Evolutionary conservation across 2,888 invertebrate species (phyloP).

Genomic region (Salpingus planirostris): DNA sequence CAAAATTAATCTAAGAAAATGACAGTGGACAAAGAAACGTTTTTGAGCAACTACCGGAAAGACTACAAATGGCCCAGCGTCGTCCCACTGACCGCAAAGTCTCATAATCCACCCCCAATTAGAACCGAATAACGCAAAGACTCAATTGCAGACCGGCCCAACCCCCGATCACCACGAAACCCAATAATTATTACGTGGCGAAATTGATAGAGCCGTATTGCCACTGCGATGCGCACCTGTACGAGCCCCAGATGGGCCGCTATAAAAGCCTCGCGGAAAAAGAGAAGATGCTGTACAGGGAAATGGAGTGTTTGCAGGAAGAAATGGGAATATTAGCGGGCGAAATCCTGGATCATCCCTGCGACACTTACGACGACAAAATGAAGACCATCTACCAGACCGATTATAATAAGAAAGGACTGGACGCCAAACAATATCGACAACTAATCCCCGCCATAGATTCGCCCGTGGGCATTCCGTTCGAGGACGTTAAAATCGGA

Average conservation of each 20-base stretch:
- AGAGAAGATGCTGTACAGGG: constrained; percentile 49
- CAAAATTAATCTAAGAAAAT: constrained; percentile 19
- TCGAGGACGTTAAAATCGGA: constrained; percentile 49
- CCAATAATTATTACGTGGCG: constrained; percentile 42
- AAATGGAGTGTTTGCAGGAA: constrained; percentile 45
- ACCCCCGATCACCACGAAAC: constrained; percentile 48
- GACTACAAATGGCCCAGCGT: constrained; percentile 55
- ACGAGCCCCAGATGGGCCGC: constrained; percentile 50
- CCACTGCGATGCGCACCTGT: constrained; percentile 54
- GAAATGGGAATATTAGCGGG: constrained; percentile 51
- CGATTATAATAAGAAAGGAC: constrained; percentile 53
- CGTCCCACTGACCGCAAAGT: constrained; percentile 50
- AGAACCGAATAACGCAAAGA: too few relatives aligned
- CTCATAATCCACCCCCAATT: too few relatives aligned
- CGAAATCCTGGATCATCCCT: constrained; percentile 55
- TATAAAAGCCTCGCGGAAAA: constrained; percentile 54
- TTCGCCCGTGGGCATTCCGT: constrained; percentile 50
- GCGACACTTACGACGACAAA: constrained; percentile 52
- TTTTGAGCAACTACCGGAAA: constrained; percentile 43
- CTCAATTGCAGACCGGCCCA: constrained; percentile 46
- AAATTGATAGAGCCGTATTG: constrained; percentile 54
- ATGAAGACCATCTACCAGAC: constrained; percentile 55
- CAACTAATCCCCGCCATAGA: constrained; percentile 52
- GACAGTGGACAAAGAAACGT: constrained; percentile 36
- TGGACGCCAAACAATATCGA: constrained; percentile 47